Conservation (phyloP, 2,888 invertebrate genomes). For the Ormyrus rosae region DNA sequence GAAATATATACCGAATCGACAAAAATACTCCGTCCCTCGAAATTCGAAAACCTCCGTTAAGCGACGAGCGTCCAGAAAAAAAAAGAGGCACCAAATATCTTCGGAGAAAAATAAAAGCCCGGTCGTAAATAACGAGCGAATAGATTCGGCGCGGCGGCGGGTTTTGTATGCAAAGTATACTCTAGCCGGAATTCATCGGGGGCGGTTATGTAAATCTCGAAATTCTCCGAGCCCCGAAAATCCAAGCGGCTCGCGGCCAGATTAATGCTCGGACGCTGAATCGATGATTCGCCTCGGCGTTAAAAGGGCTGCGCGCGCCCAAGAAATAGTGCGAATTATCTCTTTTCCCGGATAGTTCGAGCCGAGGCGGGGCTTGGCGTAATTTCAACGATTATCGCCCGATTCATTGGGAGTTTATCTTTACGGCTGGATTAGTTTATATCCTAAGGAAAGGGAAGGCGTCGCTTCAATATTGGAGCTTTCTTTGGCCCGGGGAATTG, state of each 20-base stretch:
- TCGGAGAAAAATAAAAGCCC: slow-evolving; percentile 7
- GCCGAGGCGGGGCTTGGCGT: not conserved
- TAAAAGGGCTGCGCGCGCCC: not conserved
- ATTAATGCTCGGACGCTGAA: slow-evolving; percentile 64
- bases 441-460: too few relatives aligned
- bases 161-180: slow-evolving; percentile 66
- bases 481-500: too few relatives aligned
- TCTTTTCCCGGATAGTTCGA: slow-evolving; percentile 32
- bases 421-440: slow-evolving; percentile 32
- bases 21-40: too few relatives aligned
- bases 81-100: not conserved
- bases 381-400: slow-evolving; percentile 40
- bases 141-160: slow-evolving; percentile 50
- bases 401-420: slow-evolving; percentile 46
- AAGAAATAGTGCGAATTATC: slow-evolving; percentile 52
- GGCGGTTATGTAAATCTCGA: slow-evolving; percentile 65
- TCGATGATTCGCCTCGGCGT: slow-evolving; percentile 60
- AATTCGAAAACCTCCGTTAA: too few relatives aligned
- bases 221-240: slow-evolving; percentile 51
- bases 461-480: too few relatives aligned
- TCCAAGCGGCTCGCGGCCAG: slow-evolving; percentile 55
- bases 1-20: not conserved
- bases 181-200: slow-evolving; percentile 62
- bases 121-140: slow-evolving; percentile 42
- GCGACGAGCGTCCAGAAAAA: not conserved